phyloP scores from a whole-genome alignment of 2,797 vertebrate genomes.

The Micropoecilia bifurca region DNA sequence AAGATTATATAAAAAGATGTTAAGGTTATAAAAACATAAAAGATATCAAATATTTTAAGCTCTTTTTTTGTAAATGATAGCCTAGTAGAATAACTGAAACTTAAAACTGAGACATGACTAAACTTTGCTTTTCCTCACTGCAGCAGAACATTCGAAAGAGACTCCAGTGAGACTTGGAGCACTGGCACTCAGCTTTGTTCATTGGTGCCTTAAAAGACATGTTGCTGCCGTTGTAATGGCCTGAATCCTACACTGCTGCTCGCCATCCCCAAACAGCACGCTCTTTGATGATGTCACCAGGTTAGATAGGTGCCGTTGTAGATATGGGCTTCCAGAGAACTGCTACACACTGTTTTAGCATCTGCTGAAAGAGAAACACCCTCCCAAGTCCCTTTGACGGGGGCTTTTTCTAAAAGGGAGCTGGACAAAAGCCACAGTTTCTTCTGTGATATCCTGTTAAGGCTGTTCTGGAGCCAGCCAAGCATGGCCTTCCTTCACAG shows the following conservation, averaged over 20 bases:
- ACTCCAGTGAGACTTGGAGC: slow-evolving; percentile 65
- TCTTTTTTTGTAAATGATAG: background rate
- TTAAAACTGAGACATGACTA: background rate
- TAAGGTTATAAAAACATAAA: slow-evolving; percentile 8
- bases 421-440: slow-evolving; percentile 88
- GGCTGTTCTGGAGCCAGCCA: slow-evolving; percentile 85
- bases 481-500: slow-evolving; percentile 84
- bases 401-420: slow-evolving; percentile 73
- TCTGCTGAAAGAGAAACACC: slow-evolving; percentile 83
- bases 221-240: slow-evolving; percentile 77
- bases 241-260: slow-evolving; percentile 71
- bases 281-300: slow-evolving; percentile 83
- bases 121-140: slow-evolving; percentile 52
- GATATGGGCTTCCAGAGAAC: slow-evolving; percentile 74
- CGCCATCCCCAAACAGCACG: slow-evolving; percentile 71
- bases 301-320: slow-evolving; percentile 82
- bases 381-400: slow-evolving; percentile 82
- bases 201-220: slow-evolving; percentile 76
- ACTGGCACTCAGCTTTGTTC: slow-evolving; percentile 73
- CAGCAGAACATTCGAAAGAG: slow-evolving; percentile 59
- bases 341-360: slow-evolving; percentile 80
- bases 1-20: slow-evolving; percentile 7
- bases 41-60: slow-evolving; percentile 8
- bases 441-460: slow-evolving; percentile 88
- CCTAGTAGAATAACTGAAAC: background rate